Conservation (phyloP, 1,140 invertebrate genomes). For the Sinella curviseta region DNA sequence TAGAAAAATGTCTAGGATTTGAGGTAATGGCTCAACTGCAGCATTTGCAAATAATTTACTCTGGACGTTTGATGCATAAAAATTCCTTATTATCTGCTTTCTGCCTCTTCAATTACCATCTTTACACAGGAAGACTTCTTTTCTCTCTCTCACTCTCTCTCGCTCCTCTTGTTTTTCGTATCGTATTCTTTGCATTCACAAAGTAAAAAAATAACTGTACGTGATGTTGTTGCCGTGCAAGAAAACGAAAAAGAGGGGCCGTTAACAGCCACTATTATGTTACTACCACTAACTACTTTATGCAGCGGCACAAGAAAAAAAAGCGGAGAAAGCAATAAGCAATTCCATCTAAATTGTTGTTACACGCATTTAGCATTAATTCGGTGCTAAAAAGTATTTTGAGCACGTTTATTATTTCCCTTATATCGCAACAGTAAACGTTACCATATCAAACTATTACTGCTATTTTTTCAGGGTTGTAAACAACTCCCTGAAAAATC, state of each 20-base stretch:
- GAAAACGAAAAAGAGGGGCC: neutral
- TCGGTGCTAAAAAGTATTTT: neutral
- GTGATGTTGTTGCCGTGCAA: neutral
- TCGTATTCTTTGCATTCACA: neutral
- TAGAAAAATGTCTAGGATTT: slow-evolving; percentile 49
- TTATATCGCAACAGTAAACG: too few relatives aligned
- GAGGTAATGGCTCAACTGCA: slow-evolving; percentile 48
- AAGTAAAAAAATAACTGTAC: neutral
- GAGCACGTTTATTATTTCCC: too few relatives aligned
- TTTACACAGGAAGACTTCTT: neutral
- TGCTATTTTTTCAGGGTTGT: too few relatives aligned
- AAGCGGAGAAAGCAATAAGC: slow-evolving; percentile 11
- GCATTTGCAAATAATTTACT: slow-evolving; percentile 50
- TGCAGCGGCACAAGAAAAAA: neutral
- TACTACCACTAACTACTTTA: neutral
- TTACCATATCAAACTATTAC: too few relatives aligned
- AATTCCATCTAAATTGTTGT: slow-evolving; percentile 14
- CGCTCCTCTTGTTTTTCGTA: too few relatives aligned
- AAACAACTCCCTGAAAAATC: too few relatives aligned
- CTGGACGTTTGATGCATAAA: slow-evolving; percentile 49
- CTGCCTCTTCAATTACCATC: slow-evolving; percentile 35
- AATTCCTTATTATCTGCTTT: slow-evolving; percentile 48
- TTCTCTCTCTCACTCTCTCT: too few relatives aligned
- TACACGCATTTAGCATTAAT: neutral
- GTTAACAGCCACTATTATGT: neutral